Conservation (phyloP, 2,113 vertebrate genomes). For the Brachypodius melanocephalos region DNA sequence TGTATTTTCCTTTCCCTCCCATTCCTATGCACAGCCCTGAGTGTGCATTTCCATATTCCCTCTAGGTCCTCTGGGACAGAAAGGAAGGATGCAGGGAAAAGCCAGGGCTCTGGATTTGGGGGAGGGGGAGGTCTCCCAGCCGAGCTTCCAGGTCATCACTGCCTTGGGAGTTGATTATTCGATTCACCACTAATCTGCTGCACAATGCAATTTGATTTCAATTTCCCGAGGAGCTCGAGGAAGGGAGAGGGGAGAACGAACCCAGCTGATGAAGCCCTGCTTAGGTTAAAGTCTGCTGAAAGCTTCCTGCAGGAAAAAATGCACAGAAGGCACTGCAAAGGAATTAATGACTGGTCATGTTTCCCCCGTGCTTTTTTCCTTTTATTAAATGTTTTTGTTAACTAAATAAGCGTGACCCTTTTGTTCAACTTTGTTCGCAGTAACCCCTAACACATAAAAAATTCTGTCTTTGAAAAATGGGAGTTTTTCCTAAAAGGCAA, state of each 20-base stretch:
- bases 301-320: neutral
- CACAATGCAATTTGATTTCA: slow-evolving; percentile 18
- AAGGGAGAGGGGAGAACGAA: neutral
- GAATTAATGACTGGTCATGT: neutral
- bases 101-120: neutral
- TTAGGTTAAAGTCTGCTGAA: neutral
- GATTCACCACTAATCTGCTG: neutral
- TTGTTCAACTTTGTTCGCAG: neutral
- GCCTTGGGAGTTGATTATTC: neutral
- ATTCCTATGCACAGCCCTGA: neutral
- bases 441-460: neutral
- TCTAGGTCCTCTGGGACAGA: neutral
- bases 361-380: neutral
- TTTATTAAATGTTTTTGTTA: neutral
- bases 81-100: neutral
- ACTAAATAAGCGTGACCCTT: neutral
- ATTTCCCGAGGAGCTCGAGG: neutral
- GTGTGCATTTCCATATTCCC: neutral
- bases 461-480: neutral
- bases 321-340: neutral
- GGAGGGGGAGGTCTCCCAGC: neutral
- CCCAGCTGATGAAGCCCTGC: neutral
- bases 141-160: neutral
- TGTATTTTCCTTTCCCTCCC: neutral
- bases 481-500: neutral